Evolutionary conservation across 1,140 invertebrate genomes (phyloP), one percentile per base, ranked within the genome.

Genomic region (Heliconius congener): DNA sequence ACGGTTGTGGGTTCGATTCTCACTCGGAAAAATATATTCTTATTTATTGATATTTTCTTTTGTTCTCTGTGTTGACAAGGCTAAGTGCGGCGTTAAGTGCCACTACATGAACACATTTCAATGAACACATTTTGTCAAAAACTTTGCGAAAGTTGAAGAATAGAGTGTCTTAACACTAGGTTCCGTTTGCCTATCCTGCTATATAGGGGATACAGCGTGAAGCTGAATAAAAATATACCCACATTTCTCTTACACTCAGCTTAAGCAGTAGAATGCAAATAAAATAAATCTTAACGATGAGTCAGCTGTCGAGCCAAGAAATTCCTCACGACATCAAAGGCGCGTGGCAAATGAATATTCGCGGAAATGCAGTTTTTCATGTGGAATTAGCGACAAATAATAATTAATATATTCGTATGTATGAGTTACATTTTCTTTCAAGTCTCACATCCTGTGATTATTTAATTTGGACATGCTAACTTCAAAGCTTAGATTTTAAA

Each of bases 301-400:
- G 89, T 91, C 89, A 90, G 83, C 85, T 84, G 86, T 84, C 87
- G 89, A 86, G 84, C 82, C 83, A 86, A 90, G 87, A 91, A 89
- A 92, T 91, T 90, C 90, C 84, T 80, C 73, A 75, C 11, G 60
- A 92, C 87, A 88, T 94, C 92, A 93, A 93, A 93, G 92, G 81
- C 83, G 74, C 71, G 70, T 13, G 23, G 60, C 27, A 66, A 66
- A 30, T 66, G 27, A 66, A 66, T 81, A 83, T 89, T 88, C 87
- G 83, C 86, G 84, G 90, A 93, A 91, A 84, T 81, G 77, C 81
- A 85, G 80, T 83, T 80, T 81, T 85, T 85, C 76, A 80, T 81
- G 52, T 72, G 39, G 76, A 55, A 79, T 83, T 83, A 77, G 80
- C 74, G 80, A 83, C 79, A 83, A 80, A 75, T 78, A 73, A 57